Percentiles rank a stretch among this genome's conserved stretches.
Conservation (phyloP, 2,888 invertebrate genomes). For the Colostygia pectinataria region DNA sequence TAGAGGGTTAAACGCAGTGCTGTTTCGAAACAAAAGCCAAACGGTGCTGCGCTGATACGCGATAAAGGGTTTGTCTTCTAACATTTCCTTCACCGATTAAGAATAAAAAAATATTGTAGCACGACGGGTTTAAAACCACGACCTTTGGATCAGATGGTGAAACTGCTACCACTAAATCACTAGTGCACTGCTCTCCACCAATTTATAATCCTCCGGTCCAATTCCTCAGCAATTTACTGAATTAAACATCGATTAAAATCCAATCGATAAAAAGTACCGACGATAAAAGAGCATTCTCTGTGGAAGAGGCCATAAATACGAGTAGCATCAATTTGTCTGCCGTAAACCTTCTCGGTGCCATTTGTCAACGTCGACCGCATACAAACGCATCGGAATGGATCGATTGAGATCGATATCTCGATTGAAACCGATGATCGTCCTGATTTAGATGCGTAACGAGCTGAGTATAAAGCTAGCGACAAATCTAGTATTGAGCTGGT, state of each 20-base stretch:
- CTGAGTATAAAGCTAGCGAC: too few relatives aligned
- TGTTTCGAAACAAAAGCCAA: too few relatives aligned
- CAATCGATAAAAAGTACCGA: constrained; percentile 40
- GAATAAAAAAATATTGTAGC: too few relatives aligned
- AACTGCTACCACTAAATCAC: too few relatives aligned
- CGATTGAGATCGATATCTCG: constrained; percentile 73
- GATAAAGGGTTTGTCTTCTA: too few relatives aligned
- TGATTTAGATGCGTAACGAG: too few relatives aligned
- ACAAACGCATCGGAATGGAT: constrained; percentile 59
- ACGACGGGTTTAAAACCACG: too few relatives aligned
- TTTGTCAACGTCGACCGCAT: constrained; percentile 71
- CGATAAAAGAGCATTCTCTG: constrained; percentile 20
- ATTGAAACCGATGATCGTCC: constrained; percentile 63
- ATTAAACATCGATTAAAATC: constrained; percentile 43
- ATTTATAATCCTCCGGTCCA: constrained; percentile 10
- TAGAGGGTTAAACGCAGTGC: too few relatives aligned
- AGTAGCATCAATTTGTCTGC: constrained; percentile 73
- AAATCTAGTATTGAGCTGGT: too few relatives aligned
- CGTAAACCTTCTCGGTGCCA: constrained; percentile 66
- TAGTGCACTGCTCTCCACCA: neutral
- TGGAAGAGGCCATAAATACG: constrained; percentile 47
- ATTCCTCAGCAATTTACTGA: constrained; percentile 24
- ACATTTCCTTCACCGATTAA: too few relatives aligned
- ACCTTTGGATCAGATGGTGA: neutral
- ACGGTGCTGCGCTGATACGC: too few relatives aligned